These are phyloP conservation scores for Ormyrus pomaceus DNA, from an alignment of 2,888 invertebrate genomes.

Conservation along the genomic window DNA sequence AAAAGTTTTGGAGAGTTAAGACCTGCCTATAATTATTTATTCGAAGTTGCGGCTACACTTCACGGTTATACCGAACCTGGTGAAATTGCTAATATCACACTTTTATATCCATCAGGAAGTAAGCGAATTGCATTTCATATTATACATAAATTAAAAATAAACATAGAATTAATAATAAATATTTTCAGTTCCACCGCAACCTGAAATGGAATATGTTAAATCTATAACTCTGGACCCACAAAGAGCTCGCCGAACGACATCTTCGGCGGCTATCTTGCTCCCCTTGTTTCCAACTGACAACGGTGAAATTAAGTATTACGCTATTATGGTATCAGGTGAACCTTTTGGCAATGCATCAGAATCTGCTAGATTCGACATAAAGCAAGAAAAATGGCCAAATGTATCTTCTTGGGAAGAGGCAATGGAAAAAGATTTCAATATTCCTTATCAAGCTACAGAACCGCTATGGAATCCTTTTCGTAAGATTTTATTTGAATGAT, in stretches of 20 bases:
- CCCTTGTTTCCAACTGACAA: constrained; percentile 67
- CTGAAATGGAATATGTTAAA: constrained; percentile 64
- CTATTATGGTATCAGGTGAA: constrained; percentile 67
- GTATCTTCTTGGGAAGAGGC: constrained; percentile 69
- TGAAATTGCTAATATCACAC: constrained; percentile 38
- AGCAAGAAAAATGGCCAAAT: constrained; percentile 63
- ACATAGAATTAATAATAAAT: background rate
- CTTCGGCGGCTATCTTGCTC: constrained; percentile 66
- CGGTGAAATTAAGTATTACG: constrained; percentile 68
- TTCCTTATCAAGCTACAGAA: constrained; percentile 69
- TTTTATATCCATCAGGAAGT: constrained; percentile 70
- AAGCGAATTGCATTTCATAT: constrained; percentile 54
- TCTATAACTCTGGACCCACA: constrained; percentile 68
- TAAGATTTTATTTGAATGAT: constrained; percentile 53
- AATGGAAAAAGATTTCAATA: constrained; percentile 63
- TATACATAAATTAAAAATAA: background rate
- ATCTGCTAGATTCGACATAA: constrained; percentile 59
- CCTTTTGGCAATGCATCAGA: constrained; percentile 58
- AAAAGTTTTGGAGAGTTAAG: constrained; percentile 62
- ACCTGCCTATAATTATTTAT: constrained; percentile 66
- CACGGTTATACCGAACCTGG: constrained; percentile 58
- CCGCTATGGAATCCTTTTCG: constrained; percentile 65
- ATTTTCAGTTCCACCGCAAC: constrained; percentile 66
- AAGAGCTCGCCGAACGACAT: constrained; percentile 65
- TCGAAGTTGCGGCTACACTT: constrained; percentile 64